Percentiles rank a stretch among this genome's conserved stretches.
Evolutionary conservation across 2,113 vertebrate genomes (phyloP).

Genomic region (Diadophis punctatus): DNA sequence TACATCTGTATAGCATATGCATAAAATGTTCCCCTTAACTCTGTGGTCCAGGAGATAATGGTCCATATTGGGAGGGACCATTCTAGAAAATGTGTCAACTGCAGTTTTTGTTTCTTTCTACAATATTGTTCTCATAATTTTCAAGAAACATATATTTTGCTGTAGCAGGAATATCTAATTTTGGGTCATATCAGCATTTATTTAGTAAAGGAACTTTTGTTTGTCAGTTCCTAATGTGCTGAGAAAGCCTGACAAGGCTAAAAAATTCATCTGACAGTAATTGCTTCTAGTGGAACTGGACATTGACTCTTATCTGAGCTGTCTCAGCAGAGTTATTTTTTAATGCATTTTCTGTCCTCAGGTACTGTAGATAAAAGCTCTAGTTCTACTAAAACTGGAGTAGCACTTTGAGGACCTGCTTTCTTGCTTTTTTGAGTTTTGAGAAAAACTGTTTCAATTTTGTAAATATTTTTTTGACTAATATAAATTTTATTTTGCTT

Average conservation of each 20-base stretch:
- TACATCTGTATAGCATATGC: background rate
- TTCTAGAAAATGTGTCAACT: background rate
- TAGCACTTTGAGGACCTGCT: background rate
- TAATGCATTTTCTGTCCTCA: background rate
- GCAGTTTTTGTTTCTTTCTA: background rate
- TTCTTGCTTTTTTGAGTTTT: background rate
- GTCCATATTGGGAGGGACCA: background rate
- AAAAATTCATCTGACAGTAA: background rate
- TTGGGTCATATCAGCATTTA: background rate
- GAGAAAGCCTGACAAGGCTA: background rate
- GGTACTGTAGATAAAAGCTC: background rate
- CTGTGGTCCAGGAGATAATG: background rate
- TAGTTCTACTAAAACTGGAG: background rate
- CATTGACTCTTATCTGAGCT: background rate
- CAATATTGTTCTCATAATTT: background rate
- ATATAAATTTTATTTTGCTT: background rate
- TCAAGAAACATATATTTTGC: background rate
- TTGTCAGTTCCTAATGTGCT: background rate
- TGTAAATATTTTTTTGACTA: background rate
- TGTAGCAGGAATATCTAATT: background rate
- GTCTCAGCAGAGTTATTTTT: background rate
- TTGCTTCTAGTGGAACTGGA: background rate
- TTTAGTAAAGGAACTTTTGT: background rate
- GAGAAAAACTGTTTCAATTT: background rate
- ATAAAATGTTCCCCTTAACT: background rate